Evolutionary conservation across 1,140 invertebrate species (phyloP), one percentile per base, ranked within the genome.

Genomic region (Cyclina sinensis): DNA sequence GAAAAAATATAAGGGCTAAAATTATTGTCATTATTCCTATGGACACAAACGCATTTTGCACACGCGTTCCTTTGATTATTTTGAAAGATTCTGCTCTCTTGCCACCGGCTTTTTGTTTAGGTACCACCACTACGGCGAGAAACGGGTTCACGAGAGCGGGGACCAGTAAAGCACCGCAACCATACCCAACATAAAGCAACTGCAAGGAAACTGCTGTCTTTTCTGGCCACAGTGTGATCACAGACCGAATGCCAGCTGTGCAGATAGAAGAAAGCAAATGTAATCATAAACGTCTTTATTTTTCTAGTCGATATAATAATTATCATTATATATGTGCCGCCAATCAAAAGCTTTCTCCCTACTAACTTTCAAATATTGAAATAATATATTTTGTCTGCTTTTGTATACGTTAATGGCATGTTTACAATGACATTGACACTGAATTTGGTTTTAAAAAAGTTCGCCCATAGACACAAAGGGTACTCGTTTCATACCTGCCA

Each of bases 201-300:
- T 84, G 81, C 1, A 84, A 32, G 48, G 65, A 70, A 0, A 68
- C 35, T 35, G 81, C 57, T 18, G 68, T 84, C 43, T 84, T 73
- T 21, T 54, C 43, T 32, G 81, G 62, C 81, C 62, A 73, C 9
- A 73, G 18, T 11, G n/a, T 81, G 1, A 81, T 81, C 24, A 65
- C 79, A 65, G 79, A 57, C 11, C 79, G 30, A 14, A 81, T 57
- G 27, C 79, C 79, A 81, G 79, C 79, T 81, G 79, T 27, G 65
- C 62, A 27, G 14, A 43, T 4, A n/a, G 14, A 43, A 43, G 43
- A 43, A 43, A 43, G 14, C 43, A 43, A n/a, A n/a, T n/a, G n/a
- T n/a, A n/a, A n/a, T n/a, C n/a, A n/a, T n/a, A n/a, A n/a, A n/a
- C n/a, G n/a, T n/a, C n/a, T n/a, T n/a, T n/a, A n/a, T n/a, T n/a